Conservation (phyloP, 1,140 invertebrate species). For the Hetaerina americana region DNA sequence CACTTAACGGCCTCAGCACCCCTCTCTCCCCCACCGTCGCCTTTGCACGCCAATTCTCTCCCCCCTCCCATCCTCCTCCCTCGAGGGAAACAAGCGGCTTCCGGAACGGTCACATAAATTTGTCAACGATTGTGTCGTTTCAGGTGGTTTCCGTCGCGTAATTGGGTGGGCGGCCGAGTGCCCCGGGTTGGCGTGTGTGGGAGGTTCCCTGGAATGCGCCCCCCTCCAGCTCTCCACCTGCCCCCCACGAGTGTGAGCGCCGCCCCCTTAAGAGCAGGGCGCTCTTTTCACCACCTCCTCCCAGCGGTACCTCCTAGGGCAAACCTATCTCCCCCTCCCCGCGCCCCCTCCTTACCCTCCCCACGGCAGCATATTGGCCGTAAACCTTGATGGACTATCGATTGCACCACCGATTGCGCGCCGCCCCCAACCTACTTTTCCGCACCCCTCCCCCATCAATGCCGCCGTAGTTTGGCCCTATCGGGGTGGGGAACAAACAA, state of each 20-base stretch:
- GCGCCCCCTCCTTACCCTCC: no score
- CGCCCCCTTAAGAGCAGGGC: no score
- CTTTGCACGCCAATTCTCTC: not conserved
- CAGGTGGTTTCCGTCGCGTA: slow-evolving; percentile 2
- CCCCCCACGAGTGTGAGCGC: no score
- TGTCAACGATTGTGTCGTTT: slow-evolving; percentile 3
- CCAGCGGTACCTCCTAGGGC: no score
- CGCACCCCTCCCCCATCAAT: no score
- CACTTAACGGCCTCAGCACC: not conserved
- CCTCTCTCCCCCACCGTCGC: not conserved
- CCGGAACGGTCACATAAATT: slow-evolving; percentile 5
- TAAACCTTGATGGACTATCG: not conserved
- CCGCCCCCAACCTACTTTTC: no score
- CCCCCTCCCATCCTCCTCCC: not conserved
- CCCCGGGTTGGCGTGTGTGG: no score
- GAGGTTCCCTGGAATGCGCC: not conserved
- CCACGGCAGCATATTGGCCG: not conserved
- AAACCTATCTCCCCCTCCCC: no score
- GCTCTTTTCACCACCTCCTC: no score
- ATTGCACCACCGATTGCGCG: not conserved
- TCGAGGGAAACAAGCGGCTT: not conserved
- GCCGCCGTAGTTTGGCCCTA: no score
- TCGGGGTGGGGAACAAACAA: no score
- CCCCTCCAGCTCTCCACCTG: no score
- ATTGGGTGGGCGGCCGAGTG: not conserved